Conservation (phyloP, 2,888 invertebrate species). For the Philereme transversata region DNA sequence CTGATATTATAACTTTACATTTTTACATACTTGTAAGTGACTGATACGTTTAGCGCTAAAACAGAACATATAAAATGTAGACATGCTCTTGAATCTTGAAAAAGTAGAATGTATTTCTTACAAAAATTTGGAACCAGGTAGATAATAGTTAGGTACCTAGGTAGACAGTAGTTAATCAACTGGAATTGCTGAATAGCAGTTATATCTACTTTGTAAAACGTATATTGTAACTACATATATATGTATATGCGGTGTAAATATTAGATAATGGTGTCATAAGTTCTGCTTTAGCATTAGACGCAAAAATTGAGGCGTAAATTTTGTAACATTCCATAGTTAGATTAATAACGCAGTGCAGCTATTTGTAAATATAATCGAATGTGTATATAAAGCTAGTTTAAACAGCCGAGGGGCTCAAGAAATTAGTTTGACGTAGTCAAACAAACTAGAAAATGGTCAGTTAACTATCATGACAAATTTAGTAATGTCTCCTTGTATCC, state of each 20-base stretch:
- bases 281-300: conserved; percentile 59
- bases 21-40: conserved; percentile 21
- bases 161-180: no score
- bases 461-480: conserved; percentile 30
- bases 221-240: no score
- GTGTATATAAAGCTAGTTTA: conserved; percentile 69
- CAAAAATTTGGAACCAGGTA: not conserved
- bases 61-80: conserved; percentile 21
- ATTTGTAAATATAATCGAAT: conserved; percentile 72
- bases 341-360: conserved; percentile 62
- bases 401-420: conserved; percentile 46
- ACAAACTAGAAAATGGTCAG: conserved; percentile 36
- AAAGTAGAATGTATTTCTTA: not conserved
- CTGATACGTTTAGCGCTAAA: conserved; percentile 34
- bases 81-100: not conserved
- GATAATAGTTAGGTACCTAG: conserved; percentile 1
- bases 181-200: not conserved
- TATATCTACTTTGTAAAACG: not conserved
- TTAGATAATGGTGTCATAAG: conserved; percentile 13
- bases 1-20: conserved; percentile 29
- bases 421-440: conserved; percentile 52
- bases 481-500: conserved; percentile 26
- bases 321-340: conserved; percentile 76
- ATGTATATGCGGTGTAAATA: conserved; percentile 15
- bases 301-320: conserved; percentile 45